Base-by-base conservation (phyloP, 2,797 vertebrate species). In the Lateolabrax maculatus region DNA sequence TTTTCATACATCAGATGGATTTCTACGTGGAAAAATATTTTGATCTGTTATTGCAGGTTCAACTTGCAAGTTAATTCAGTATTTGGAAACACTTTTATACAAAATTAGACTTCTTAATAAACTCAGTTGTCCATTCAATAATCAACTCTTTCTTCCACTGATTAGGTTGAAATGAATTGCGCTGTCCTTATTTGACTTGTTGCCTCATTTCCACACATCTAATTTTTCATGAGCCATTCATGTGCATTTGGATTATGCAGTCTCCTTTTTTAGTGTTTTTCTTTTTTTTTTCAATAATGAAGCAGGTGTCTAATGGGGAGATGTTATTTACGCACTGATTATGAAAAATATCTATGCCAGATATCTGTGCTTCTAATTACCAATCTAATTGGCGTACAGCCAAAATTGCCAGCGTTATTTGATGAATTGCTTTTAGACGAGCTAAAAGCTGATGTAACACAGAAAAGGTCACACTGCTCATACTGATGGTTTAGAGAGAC, bases 361-460 rank as follows among this genome's bases (percentile, higher is more conserved):
- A 87, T 79, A 85, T 80, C 72, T 61, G 29, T 69, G 46, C 41
- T 69, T 80, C 34, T 84, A 87, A 86, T 92, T 84, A 80, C 21
- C 57, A 62, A 43, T 74, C 41, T 82, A 81, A 88, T 81, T 89
- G 62, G 36, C 62, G 29, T 73, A 65, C 60, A 64, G 66, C 51
- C 48, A 64, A 71, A 87, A 75, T 75, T 83, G 61, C 57, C 62
- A 31, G 27, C 67, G 39, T 79, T 63, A 53, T 80, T 61, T 75
- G 56, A 75, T 81, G 27, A 80, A 71, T 75, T 51, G 69, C 63
- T 71, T 66, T 76, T 55, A 61, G 58, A 64, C 5, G 1, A 37
- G 49, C 56, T 82, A 68, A 83, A 80, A 79, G 69, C 80, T 73
- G 78, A 77, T 51, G 61, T 23, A 49, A 43, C 69, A 53, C 56